A percentile compares a stretch with the other conserved stretches of the same genome.
Evolutionary conservation across 2,888 invertebrate species (phyloP).

Genomic region (Dioctria rufipes): DNA sequence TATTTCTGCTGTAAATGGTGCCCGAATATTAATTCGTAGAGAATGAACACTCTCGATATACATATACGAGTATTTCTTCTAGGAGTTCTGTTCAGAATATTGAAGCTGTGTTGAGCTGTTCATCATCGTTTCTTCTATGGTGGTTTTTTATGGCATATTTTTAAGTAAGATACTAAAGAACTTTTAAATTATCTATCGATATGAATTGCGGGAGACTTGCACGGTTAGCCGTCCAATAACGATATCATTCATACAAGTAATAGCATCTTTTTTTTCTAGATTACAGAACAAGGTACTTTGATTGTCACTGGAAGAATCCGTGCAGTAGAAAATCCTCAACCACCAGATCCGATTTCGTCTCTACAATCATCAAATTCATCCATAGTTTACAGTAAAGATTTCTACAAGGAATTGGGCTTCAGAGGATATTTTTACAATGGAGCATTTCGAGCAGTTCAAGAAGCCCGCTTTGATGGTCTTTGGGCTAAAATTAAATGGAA

Average conservation of each 20-base stretch:
- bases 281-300: conserved; percentile 79
- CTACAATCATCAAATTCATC: conserved; percentile 63
- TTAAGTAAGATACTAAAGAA: no score
- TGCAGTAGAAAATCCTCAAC: conserved; percentile 64
- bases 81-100: no score
- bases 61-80: no score
- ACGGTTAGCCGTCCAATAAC: no score
- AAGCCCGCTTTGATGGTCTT: conserved; percentile 67
- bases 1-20: no score
- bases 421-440: conserved; percentile 79
- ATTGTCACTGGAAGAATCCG: conserved; percentile 81
- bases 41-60: no score
- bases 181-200: background rate
- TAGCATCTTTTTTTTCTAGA: conserved; percentile 66
- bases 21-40: no score
- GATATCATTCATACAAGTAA: no score
- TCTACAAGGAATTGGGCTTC: conserved; percentile 80
- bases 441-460: conserved; percentile 65
- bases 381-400: conserved; percentile 75
- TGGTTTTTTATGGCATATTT: no score
- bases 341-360: conserved; percentile 59
- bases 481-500: conserved; percentile 76
- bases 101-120: no score
- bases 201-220: no score
- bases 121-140: no score